Evolutionary conservation across 2,888 invertebrate genomes (phyloP).

Genomic region (Pammene fasciana): DNA sequence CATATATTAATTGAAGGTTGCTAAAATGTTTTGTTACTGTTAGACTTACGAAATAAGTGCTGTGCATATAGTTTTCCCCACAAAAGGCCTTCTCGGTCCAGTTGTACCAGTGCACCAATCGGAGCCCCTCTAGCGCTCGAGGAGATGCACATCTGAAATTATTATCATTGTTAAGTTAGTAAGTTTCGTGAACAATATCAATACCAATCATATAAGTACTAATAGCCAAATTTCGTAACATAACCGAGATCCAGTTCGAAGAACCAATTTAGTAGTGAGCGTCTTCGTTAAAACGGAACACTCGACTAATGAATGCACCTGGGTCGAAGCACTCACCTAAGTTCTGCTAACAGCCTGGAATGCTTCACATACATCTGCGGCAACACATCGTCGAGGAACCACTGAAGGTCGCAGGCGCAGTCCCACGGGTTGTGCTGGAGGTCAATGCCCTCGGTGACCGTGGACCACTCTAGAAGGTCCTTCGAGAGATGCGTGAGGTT

Average conservation of each 20-base stretch:
- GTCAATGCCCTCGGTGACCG: conserved; percentile 71
- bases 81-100: conserved; percentile 81
- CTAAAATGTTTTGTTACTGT: too few species aligned
- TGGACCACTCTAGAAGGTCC: conserved; percentile 67
- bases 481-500: conserved; percentile 70
- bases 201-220: too few species aligned
- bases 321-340: conserved; percentile 71
- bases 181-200: not conserved
- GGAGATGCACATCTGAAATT: conserved; percentile 79
- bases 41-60: conserved; percentile 64
- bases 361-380: conserved; percentile 74
- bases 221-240: not conserved
- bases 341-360: conserved; percentile 72
- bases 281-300: too few species aligned
- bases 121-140: conserved; percentile 68
- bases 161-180: not conserved
- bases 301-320: too few species aligned
- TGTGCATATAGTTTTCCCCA: conserved; percentile 53
- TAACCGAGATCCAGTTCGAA: too few species aligned
- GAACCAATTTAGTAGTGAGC: not conserved
- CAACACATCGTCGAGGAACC: conserved; percentile 82
- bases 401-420: conserved; percentile 84
- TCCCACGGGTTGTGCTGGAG: conserved; percentile 85
- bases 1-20: too few species aligned
- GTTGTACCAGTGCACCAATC: conserved; percentile 85